These are phyloP conservation scores for Channa maculata DNA, from an alignment of 2,113 vertebrate species.

Conservation along the genomic window DNA sequence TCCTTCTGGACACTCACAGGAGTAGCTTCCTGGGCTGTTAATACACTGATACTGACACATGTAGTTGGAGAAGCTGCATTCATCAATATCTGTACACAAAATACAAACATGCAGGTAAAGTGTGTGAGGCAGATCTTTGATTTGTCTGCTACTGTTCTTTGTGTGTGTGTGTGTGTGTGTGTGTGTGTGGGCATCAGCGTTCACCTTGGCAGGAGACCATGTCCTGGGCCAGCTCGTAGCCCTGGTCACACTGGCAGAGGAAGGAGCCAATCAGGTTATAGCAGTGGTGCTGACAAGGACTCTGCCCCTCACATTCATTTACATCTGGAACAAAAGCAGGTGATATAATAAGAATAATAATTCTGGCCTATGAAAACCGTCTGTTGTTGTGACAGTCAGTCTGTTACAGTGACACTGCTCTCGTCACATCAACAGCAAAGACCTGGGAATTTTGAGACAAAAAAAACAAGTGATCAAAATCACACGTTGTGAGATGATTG, in stretches of 20 bases:
- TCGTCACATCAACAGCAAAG: too few species aligned
- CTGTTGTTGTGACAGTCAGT: too few species aligned
- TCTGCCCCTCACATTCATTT: slow-evolving; percentile 91
- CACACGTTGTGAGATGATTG: too few species aligned
- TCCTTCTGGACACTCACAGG: slow-evolving; percentile 93
- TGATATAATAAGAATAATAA: background rate
- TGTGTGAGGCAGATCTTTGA: background rate
- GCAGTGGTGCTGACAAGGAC: slow-evolving; percentile 93
- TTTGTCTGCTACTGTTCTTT: background rate
- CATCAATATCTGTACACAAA: slow-evolving; percentile 88
- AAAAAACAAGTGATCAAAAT: too few species aligned
- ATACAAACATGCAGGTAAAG: slow-evolving; percentile 19
- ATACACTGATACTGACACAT: slow-evolving; percentile 94
- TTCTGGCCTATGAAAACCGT: too few species aligned
- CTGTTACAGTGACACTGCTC: too few species aligned
- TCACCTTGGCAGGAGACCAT: slow-evolving; percentile 93
- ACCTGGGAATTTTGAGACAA: too few species aligned
- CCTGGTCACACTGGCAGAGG: slow-evolving; percentile 94
- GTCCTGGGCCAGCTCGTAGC: slow-evolving; percentile 91
- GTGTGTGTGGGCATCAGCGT: slow-evolving; percentile 15
- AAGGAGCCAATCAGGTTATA: slow-evolving; percentile 94
- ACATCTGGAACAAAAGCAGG: slow-evolving; percentile 87
- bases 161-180: background rate
- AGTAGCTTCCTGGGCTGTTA: slow-evolving; percentile 92
- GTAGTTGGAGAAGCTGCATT: slow-evolving; percentile 93